phyloP scores from a whole-genome alignment of 2,113 vertebrate species.

The Okapia johnstoni region DNA sequence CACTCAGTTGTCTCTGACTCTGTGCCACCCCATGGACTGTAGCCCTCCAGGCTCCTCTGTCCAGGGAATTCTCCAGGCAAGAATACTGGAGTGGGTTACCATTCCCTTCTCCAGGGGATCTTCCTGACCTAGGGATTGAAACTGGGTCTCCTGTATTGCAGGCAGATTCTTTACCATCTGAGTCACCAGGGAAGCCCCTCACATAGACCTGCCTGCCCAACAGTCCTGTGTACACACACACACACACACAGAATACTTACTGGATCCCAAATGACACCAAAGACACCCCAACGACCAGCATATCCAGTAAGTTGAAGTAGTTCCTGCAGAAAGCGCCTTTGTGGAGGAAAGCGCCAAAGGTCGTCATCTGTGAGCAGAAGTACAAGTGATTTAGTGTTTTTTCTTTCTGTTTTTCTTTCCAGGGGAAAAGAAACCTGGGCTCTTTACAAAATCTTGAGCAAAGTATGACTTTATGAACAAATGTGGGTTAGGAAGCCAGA shows the following conservation, averaged over 20 bases:
- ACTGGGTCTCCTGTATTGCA: neutral
- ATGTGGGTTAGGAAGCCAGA: slow-evolving; percentile 18
- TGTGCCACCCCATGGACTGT: neutral
- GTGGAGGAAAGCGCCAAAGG: slow-evolving; percentile 97
- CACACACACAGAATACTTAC: slow-evolving; percentile 84
- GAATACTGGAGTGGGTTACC: neutral
- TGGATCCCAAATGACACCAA: slow-evolving; percentile 98
- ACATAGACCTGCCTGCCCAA: neutral
- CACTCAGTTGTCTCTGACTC: neutral
- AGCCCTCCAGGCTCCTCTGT: neutral
- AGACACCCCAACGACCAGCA: slow-evolving; percentile 98
- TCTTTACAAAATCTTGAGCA: slow-evolving; percentile 79
- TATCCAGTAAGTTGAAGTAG: slow-evolving; percentile 98
- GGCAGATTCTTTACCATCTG: neutral
- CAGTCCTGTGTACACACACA: neutral
- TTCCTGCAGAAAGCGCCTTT: slow-evolving; percentile 99
- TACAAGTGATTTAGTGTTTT: slow-evolving; percentile 52
- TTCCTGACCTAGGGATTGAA: neutral
- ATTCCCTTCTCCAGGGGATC: neutral
- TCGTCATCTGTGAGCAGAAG: slow-evolving; percentile 91
- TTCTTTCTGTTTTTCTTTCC: slow-evolving; percentile 1
- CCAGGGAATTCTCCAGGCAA: neutral
- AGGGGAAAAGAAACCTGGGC: slow-evolving; percentile 69
- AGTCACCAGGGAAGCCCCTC: neutral
- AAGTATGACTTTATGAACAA: slow-evolving; percentile 38